phyloP scores from a whole-genome alignment of 2,113 vertebrate genomes.

The Psophia crepitans region DNA sequence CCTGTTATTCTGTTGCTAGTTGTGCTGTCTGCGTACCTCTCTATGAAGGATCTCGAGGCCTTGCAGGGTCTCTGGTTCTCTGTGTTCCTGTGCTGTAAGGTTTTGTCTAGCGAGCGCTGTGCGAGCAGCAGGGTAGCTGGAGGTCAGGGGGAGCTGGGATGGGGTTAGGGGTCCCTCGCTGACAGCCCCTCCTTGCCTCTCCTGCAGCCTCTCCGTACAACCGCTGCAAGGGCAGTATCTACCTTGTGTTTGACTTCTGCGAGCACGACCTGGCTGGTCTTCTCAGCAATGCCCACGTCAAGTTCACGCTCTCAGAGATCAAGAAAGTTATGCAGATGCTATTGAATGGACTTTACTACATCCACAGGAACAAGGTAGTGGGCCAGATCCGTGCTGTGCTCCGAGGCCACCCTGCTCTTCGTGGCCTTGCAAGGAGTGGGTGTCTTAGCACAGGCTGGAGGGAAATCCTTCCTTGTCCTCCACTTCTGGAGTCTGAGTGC shows the following conservation, averaged over 20 bases:
- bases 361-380: conserved; percentile 96
- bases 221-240: conserved; percentile 97
- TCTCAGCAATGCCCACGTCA: conserved; percentile 93
- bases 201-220: conserved; percentile 91
- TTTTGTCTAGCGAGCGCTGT: neutral
- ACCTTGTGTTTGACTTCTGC: conserved; percentile 98
- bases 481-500: neutral
- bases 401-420: neutral
- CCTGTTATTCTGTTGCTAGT: neutral
- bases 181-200: neutral
- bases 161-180: neutral
- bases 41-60: neutral
- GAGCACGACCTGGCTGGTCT: conserved; percentile 96
- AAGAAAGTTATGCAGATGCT: conserved; percentile 99
- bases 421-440: neutral
- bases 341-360: conserved; percentile 96
- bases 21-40: neutral
- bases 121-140: neutral
- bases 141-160: neutral
- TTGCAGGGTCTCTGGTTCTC: neutral
- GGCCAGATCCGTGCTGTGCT: neutral
- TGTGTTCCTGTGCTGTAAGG: neutral
- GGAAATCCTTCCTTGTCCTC: neutral
- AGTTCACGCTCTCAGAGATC: conserved; percentile 96
- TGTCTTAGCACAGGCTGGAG: neutral